phyloP scores from a whole-genome alignment of 64 coral and sea anemone species.

The Stichodactyla mertensii region DNA sequence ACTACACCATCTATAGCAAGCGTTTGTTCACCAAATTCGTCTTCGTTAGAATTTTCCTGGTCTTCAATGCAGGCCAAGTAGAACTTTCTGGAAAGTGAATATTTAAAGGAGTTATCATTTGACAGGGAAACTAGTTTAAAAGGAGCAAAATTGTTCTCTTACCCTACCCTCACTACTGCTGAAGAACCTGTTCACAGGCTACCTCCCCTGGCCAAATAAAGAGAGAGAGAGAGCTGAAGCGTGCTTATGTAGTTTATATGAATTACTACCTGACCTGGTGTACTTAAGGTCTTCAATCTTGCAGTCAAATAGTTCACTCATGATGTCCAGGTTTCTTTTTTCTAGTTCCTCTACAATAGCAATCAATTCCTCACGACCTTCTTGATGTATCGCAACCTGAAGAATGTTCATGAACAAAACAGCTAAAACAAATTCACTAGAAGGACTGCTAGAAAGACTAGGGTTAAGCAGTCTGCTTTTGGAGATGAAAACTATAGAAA shows the following conservation, averaged over 20 bases:
- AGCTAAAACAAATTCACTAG: no score
- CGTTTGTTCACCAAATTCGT: constrained; percentile 47
- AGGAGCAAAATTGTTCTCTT: no score
- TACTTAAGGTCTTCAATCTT: constrained; percentile 88
- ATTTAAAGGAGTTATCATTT: background rate
- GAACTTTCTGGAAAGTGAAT: constrained; percentile 56
- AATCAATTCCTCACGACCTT: constrained; percentile 56
- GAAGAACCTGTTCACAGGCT: no score
- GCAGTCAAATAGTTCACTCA: constrained; percentile 95
- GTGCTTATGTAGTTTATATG: no score
- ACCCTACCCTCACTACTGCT: no score
- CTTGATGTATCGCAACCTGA: constrained; percentile 69
- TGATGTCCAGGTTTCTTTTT: constrained; percentile 81
- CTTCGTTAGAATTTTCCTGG: constrained; percentile 57
- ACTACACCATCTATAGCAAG: constrained; percentile 53
- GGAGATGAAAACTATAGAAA: background rate
- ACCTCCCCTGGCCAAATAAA: no score
- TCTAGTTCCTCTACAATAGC: constrained; percentile 66
- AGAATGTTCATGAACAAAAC: background rate
- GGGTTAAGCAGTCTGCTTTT: no score
- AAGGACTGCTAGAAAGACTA: no score
- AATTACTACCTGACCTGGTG: constrained; percentile 64
- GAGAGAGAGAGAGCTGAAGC: no score
- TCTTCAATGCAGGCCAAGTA: constrained; percentile 79
- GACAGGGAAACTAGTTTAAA: no score